Percentiles rank a stretch among this genome's conserved stretches.
phyloP scores from a whole-genome alignment of 2,113 vertebrate genomes.

The Suncus etruscus region DNA sequence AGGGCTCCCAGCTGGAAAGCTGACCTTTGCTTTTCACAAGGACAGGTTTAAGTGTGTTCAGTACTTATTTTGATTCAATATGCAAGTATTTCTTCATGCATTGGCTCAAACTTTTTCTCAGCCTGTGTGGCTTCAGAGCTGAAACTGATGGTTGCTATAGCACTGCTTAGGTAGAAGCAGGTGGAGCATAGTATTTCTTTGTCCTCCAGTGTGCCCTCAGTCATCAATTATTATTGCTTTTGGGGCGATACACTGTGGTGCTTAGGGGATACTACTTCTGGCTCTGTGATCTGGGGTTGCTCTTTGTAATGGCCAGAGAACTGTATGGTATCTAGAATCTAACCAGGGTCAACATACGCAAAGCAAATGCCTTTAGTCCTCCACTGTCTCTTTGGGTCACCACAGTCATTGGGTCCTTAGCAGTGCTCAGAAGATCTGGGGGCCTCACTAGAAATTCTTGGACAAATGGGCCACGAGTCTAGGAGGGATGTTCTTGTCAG shows the following conservation, averaged over 20 bases:
- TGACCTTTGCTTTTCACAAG: not conserved
- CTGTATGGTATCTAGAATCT: too few relatives aligned
- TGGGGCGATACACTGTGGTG: too few relatives aligned
- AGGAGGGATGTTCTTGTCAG: not conserved
- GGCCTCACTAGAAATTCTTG: too few relatives aligned
- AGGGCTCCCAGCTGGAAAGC: constrained; percentile 33
- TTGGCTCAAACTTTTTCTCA: not conserved
- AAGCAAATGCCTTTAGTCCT: too few relatives aligned
- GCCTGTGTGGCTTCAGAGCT: not conserved
- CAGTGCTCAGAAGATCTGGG: too few relatives aligned
- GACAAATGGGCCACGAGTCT: too few relatives aligned
- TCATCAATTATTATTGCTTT: not conserved
- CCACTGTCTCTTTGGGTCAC: too few relatives aligned
- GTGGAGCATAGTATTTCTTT: not conserved
- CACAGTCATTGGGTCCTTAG: too few relatives aligned
- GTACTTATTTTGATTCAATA: constrained; percentile 1
- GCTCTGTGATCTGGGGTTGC: too few relatives aligned
- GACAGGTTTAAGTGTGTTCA: not conserved
- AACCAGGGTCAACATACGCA: too few relatives aligned
- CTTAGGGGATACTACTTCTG: too few relatives aligned
- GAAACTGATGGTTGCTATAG: not conserved
- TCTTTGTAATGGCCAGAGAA: too few relatives aligned
- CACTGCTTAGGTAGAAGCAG: not conserved
- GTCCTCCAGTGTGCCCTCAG: not conserved
- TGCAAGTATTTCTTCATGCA: not conserved